These are phyloP conservation scores for Volucella inflata DNA, from an alignment of 2,888 invertebrate species.

Conservation along the genomic window DNA sequence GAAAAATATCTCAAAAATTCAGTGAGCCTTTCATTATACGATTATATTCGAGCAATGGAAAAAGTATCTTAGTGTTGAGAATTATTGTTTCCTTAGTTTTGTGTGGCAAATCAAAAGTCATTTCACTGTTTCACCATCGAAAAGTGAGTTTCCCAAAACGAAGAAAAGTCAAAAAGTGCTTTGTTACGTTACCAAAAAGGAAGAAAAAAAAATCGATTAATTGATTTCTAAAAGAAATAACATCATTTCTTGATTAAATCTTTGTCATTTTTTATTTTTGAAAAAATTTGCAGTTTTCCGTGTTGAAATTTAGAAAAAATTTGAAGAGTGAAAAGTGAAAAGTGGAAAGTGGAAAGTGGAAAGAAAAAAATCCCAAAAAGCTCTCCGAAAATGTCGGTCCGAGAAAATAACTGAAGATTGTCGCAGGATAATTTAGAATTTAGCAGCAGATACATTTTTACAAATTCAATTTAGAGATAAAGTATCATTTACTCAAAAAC, in stretches of 20 bases:
- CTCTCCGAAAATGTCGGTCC: slow-evolving; percentile 70
- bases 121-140: slow-evolving; percentile 30
- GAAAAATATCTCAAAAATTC: slow-evolving; percentile 16
- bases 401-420: slow-evolving; percentile 69
- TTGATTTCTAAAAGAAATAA: background rate
- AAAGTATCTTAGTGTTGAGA: slow-evolving; percentile 63
- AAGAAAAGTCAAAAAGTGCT: background rate
- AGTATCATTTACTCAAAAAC: slow-evolving; percentile 14
- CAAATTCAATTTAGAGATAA: slow-evolving; percentile 21
- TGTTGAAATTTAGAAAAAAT: slow-evolving; percentile 38
- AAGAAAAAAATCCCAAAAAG: slow-evolving; percentile 47
- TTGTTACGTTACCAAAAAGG: slow-evolving; percentile 5
- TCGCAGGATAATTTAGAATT: slow-evolving; percentile 67
- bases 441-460: slow-evolving; percentile 60
- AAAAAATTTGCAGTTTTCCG: slow-evolving; percentile 32
- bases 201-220: slow-evolving; percentile 57
- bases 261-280: slow-evolving; percentile 2
- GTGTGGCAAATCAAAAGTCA: slow-evolving; percentile 39
- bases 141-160: slow-evolving; percentile 61
- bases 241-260: background rate
- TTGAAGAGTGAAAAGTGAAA: slow-evolving; percentile 1
- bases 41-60: slow-evolving; percentile 48
- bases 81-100: slow-evolving; percentile 8
- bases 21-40: slow-evolving; percentile 28
- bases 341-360: slow-evolving; percentile 1